Base-by-base conservation (phyloP, 2,797 vertebrate species). In the Sebastes iracundus region DNA sequence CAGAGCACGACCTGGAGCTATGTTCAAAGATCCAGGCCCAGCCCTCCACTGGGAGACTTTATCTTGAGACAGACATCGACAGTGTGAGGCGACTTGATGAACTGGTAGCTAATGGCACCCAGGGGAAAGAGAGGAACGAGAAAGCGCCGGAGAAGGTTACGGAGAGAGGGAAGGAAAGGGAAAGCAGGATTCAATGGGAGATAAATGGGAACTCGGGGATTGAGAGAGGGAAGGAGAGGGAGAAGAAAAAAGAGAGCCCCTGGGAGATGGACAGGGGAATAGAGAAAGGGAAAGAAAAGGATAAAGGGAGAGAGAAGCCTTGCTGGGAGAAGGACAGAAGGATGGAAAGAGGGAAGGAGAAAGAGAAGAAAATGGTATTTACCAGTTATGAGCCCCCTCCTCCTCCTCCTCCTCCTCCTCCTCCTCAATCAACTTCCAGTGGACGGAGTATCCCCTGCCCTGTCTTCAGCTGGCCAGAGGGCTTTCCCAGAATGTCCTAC, bases 51-150 rank as follows among this genome's bases (percentile, higher is more conserved):
- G 90, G 52, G 73, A 96, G 92, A 85, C 84, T 88, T 30, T 95
- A 93, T 69, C 85, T 88, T 68, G 95, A 95, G 88, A 92, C 92
- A 5, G 94, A 96, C 63, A 90, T 95, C 49, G 96, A 97, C 75
- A 93, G 89, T 80, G 91, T 96, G 71, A 95, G 95, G 89, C 94
- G 52, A 53, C 93, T 96, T 7, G 85, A 96, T 81, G 85, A 95
- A 62, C 71, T 91, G 25, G 86, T 84, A 16, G 92, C 88, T 88
- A 93, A 95, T 87, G 90, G 81, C 62, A 62, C 87, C 61, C 79
- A 88, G 61, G 89, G 75, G 79, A 92, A 88, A 75, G 90, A 93
- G 20, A 86, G 25, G 53, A 91, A 83, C 16, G 85, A 83, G 6
- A 92, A 67, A 67, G 80, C 28, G 16, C 35, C 16, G 6, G 86